Conservation (phyloP, 2,113 vertebrate species). For the Saccopteryx bilineata region DNA sequence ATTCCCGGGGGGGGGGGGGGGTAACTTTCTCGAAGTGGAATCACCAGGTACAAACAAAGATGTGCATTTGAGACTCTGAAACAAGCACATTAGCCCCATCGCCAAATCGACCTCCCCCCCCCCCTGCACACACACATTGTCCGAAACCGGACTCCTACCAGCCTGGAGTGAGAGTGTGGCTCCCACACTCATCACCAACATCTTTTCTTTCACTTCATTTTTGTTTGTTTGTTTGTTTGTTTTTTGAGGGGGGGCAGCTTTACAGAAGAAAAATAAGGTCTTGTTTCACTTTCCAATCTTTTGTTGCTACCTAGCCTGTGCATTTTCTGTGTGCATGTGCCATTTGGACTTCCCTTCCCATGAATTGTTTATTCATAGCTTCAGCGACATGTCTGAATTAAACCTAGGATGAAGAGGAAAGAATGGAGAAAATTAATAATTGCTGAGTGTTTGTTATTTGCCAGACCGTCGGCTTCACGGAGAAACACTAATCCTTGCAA, state of each 20-base stretch:
- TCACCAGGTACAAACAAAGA: conserved; percentile 18
- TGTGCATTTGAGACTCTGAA: neutral
- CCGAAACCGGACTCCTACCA: neutral
- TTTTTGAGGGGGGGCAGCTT: neutral
- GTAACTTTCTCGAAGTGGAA: neutral
- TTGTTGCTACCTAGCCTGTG: conserved; percentile 23
- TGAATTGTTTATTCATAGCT: conserved; percentile 66
- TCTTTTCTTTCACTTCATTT: no score
- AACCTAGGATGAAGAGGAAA: conserved; percentile 65
- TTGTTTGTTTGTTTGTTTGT: neutral
- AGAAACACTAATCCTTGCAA: neutral
- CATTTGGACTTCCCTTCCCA: conserved; percentile 8
- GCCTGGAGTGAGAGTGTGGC: neutral
- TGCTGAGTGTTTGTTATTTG: conserved; percentile 59
- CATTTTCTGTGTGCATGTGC: neutral
- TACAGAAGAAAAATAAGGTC: conserved; percentile 17
- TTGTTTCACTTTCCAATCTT: conserved; percentile 4
- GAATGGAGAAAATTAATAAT: conserved; percentile 76
- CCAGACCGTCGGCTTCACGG: neutral
- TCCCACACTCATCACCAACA: neutral
- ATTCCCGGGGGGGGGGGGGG: conserved; percentile 6
- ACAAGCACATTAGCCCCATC: neutral
- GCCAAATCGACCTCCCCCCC: neutral
- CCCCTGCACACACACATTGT: neutral
- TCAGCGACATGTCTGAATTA: conserved; percentile 21